Conservation (phyloP, 2,113 vertebrate species). For the Chlamydotis undulata region DNA sequence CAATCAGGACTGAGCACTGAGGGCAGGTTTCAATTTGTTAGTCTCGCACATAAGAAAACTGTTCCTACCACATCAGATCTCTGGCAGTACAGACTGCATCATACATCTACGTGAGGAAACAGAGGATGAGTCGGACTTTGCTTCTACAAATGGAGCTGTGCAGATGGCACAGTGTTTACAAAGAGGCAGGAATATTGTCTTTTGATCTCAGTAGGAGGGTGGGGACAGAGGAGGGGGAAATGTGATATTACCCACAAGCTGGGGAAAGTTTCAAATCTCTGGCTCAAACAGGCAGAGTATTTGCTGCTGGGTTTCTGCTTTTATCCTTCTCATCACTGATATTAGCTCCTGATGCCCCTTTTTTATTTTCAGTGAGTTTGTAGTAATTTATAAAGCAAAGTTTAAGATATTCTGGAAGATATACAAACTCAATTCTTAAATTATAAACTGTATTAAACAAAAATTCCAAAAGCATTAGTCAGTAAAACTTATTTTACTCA, state of each 20-base stretch:
- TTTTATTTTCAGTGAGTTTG: neutral
- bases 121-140: conserved; percentile 41
- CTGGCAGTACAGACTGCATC: conserved; percentile 27
- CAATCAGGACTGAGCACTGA: neutral
- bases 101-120: conserved; percentile 35
- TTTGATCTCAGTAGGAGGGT: conserved; percentile 71
- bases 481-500: neutral
- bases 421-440: neutral
- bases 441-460: neutral
- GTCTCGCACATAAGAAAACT: neutral
- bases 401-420: neutral
- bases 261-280: conserved; percentile 59
- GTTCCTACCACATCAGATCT: conserved; percentile 17
- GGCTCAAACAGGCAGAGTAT: conserved; percentile 3
- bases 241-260: conserved; percentile 45
- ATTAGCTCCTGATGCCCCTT: neutral
- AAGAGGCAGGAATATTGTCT: conserved; percentile 60
- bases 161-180: conserved; percentile 64
- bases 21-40: conserved; percentile 21
- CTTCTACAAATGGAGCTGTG: conserved; percentile 49
- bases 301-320: conserved; percentile 38
- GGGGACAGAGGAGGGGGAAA: conserved; percentile 53
- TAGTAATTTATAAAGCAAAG: neutral
- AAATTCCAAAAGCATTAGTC: neutral
- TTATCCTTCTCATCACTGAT: neutral